Evolutionary conservation across 2,113 vertebrate genomes (phyloP), one percentile per base, ranked within the genome.

Genomic region (Xiphorhynchus elegans): DNA sequence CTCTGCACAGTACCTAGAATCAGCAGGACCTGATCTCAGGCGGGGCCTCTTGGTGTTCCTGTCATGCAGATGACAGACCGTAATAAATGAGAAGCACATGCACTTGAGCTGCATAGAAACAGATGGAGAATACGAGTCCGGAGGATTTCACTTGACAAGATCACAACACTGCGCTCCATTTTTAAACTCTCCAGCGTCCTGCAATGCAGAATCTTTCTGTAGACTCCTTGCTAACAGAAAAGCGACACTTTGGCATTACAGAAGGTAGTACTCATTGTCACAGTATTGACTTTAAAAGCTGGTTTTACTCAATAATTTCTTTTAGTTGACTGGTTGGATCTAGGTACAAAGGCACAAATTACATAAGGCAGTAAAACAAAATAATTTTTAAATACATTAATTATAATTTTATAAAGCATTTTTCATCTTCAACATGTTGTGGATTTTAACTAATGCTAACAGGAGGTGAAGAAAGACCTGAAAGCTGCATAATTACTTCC

Each of bases 91-190:
- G 74, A 40, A 92, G 77, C 72, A 77, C 0, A 0, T 89, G 69
- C 73, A 75, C 44, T 72, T 64, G 56, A 56, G 73, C 76, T 89
- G 73, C 89, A 87, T 84, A n/a, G 60, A 89, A 95, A 94, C 69
- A 95, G 76, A 81, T 81, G 69, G 77, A 81, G 35, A 80, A 31
- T 16, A 13, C 14, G 67, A 81, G 20, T 85, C 69, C 56, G 84
- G 73, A 89, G 17, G 13, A 87, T 87, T 94, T 58, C 26, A 80
- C 63, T 37, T 56, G 59, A 87, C 62, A 59, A 73, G 55, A 83
- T 85, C 69, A 80, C 58, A 85, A 53, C 28, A 14, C 39, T 4
- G 16, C 0, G 0, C 31, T 78, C 52, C n/a, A 8, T 33, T 89
- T 26, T 68, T 94, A 85, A 91, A 85, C 10, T 75, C 84, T 91